phyloP scores from a whole-genome alignment of 2,113 vertebrate species.

The Aspiorhynchus laticeps region DNA sequence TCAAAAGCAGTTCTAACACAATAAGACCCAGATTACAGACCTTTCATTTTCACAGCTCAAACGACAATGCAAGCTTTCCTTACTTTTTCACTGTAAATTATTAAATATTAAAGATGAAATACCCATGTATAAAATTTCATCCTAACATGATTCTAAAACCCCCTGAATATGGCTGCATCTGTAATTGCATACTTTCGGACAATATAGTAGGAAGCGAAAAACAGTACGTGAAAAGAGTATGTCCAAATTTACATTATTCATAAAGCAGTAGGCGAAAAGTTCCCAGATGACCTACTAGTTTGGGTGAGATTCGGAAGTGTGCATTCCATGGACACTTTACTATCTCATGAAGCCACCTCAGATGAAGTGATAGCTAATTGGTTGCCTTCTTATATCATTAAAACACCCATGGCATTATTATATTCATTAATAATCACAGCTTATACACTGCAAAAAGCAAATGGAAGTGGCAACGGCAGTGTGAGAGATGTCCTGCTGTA shows the following conservation, averaged over 20 bases:
- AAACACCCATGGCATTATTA: neutral
- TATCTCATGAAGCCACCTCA: neutral
- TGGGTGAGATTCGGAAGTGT: too few relatives aligned
- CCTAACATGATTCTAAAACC: neutral
- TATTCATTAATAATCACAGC: neutral
- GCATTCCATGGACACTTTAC: too few relatives aligned
- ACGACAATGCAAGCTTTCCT: neutral
- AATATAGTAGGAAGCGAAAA: neutral
- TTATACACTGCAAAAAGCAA: neutral
- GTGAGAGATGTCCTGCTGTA: constrained; percentile 2
- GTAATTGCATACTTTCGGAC: neutral
- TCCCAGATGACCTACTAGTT: too few relatives aligned
- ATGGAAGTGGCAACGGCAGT: neutral
- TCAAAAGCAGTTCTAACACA: neutral
- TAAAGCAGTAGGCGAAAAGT: neutral
- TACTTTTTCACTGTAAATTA: neutral
- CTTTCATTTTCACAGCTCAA: neutral
- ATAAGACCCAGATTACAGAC: neutral
- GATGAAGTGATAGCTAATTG: neutral
- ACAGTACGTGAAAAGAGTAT: neutral
- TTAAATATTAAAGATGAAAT: neutral
- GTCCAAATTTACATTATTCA: neutral
- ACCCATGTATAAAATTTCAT: neutral
- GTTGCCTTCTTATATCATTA: neutral
- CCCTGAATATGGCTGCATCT: neutral